Base-by-base conservation (phyloP, 2,113 vertebrate genomes). In the Gallinago undulata region DNA sequence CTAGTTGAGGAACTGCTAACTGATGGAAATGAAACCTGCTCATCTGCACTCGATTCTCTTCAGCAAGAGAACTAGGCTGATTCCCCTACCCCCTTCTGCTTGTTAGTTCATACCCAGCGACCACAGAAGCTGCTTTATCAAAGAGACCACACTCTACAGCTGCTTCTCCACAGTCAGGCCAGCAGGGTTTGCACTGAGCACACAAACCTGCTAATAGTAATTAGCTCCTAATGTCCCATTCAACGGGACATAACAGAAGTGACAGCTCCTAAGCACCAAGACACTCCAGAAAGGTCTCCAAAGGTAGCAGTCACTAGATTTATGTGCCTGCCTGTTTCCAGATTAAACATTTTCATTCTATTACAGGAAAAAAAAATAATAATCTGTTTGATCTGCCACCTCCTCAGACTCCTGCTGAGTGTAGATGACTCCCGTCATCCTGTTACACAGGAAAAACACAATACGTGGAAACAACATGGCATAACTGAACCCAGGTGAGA, bases 221-320 rank as follows among this genome's bases (percentile, higher is more conserved):
- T 1, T 6, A 31, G 1, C 3, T 2, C 37, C 35, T 73, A 14
- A 27, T 33, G 11, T 25, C 45, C 39, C 37, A 14, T 18, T 39
- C 0, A 0, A 24, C 4, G 4, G 5, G 10, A 10, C 31, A 17
- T 8, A 45, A 43, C 31, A 30, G 12, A 55, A 75, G 39, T 0
- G 0, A 2, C 10, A 81, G 25, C 31, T 87, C 62, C 27, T 17
- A 33, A 62, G 33, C 6, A 18, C 9, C 63, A 85, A 24, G 39
- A 37, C 27, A 9, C n/a, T 22, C 37, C 47, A 47, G 30, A 17
- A 83, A 89, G 45, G 35, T 23, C 72, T 70, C 63, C 59, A 57
- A 23, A 75, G 56, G 74, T 57, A 37, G 45, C 53, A 79, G 13
- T 12, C 10, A 6, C 48, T 57, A 57, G 73, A 81, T 50, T 72